Percentiles rank a stretch among this genome's conserved stretches.
Conservation (phyloP, 2,888 invertebrate genomes). For the Drosophila paranaensis region DNA sequence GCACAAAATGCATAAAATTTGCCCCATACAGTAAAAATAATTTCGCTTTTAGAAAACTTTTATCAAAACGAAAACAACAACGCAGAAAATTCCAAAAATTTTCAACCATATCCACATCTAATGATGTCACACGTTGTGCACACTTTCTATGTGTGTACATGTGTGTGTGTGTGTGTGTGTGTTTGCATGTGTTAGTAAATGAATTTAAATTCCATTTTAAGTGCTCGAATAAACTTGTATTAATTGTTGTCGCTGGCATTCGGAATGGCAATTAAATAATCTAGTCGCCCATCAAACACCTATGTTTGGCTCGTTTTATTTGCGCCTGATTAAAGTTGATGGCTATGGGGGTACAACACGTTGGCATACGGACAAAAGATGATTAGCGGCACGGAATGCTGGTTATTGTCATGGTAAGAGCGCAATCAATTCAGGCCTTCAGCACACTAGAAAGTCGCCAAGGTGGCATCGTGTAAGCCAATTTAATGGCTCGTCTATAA, state of each 20-base stretch:
- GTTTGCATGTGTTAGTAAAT: conserved; percentile 35
- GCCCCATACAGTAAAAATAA: conserved; percentile 49
- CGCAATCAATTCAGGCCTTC: conserved; percentile 22
- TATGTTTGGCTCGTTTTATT: conserved; percentile 49
- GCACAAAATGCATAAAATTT: conserved; percentile 74
- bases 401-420: conserved; percentile 60
- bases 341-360: conserved; percentile 21
- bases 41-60: conserved; percentile 50
- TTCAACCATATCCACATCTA: conserved; percentile 41
- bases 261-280: conserved; percentile 56
- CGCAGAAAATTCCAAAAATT: conserved; percentile 46
- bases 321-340: conserved; percentile 62
- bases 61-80: conserved; percentile 43
- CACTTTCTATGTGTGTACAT: neutral
- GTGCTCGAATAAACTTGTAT: conserved; percentile 68
- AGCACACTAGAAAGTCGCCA: conserved; percentile 17
- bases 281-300: conserved; percentile 33
- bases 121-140: conserved; percentile 55
- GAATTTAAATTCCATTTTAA: conserved; percentile 70
- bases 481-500: conserved; percentile 11
- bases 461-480: neutral
- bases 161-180: conserved; percentile 2
- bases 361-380: conserved; percentile 47
- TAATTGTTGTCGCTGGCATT: conserved; percentile 74
- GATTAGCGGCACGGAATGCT: conserved; percentile 31